Base-by-base conservation (phyloP, 2,888 invertebrate species). In the Acronicta psi region DNA sequence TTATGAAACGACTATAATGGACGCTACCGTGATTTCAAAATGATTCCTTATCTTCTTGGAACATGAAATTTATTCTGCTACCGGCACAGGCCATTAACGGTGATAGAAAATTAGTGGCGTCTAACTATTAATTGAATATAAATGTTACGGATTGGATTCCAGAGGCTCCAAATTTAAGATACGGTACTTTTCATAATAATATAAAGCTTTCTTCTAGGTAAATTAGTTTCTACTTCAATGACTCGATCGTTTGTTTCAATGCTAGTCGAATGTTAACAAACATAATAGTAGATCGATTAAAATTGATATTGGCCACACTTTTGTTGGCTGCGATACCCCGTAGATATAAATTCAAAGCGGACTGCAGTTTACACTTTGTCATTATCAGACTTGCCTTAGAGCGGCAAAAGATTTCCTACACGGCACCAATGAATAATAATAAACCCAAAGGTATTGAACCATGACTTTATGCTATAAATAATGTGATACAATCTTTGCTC, bases 381-480 rank as follows among this genome's bases (percentile, higher is more conserved):
- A 76, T 72, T 73, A 78, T 75, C 70, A 64, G 67, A 72, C 56
- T 69, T 66, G 72, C 63, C 64, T 72, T 66, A 63, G 64, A 73
- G 69, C 61, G 52, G 67, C 74, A 72, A 73, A 77, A 82, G 73
- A 81, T 79, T 81, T 83, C 80, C 78, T 80, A 80, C 79, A 78
- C 73, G 80, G 66, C 72, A 65, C 75, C 85, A 81, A 87, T 87
- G 86, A 85, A 88, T 88, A 89, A 87, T 86, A 87, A 84, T 84
- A 86, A 87, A 83, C 79, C 77, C 68, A 81, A 83, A 87, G 85
- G 82, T 86, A 87, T 85, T 85, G 87, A 88, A 84, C 85, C 84
- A 84, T 85, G 85, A 86, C 85, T 87, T 82, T 81, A 82, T 80
- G 84, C 86, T 83, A 89, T 90, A 89, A 89, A 88, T 89, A 82